A percentile compares a stretch with the other conserved stretches of the same genome.
Conservation (phyloP, 1,140 invertebrate genomes). For the Brachionus angularis region DNA sequence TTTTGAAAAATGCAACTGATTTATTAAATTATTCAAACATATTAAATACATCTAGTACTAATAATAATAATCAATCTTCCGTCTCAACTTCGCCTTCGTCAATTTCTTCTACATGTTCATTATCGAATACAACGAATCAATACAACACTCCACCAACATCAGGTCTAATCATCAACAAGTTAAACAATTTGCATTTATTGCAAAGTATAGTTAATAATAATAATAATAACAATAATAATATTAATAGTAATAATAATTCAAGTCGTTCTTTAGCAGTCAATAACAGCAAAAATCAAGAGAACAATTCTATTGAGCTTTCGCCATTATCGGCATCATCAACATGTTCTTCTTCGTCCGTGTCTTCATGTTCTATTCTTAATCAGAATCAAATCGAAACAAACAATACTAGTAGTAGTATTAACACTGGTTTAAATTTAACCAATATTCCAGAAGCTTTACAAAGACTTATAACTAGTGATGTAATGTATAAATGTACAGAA, state of each 20-base stretch:
- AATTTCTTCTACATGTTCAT: too few species aligned
- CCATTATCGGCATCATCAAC: constrained; percentile 6
- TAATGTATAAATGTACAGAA: constrained; percentile 30
- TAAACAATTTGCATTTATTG: constrained; percentile 41
- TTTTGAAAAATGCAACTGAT: constrained; percentile 21
- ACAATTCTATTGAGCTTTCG: constrained; percentile 2
- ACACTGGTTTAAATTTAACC: constrained; percentile 5
- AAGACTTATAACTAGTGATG: constrained; percentile 29
- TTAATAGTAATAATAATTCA: background rate
- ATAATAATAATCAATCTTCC: background rate
- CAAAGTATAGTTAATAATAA: constrained; percentile 21
- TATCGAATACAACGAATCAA: constrained; percentile 13
- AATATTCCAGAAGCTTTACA: constrained; percentile 20
- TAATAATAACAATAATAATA: constrained; percentile 2
- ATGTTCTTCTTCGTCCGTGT: background rate
- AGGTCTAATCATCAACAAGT: constrained; percentile 18
- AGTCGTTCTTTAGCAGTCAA: too few species aligned
- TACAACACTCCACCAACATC: background rate
- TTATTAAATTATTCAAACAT: constrained; percentile 38
- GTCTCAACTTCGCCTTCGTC: background rate
- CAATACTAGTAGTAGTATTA: too few species aligned
- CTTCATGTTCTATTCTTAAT: background rate
- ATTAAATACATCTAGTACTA: constrained; percentile 2
- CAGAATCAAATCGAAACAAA: background rate
- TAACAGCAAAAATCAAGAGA: background rate